Base-by-base conservation (phyloP, 2,888 invertebrate genomes). In the Lamproptera curius region DNA sequence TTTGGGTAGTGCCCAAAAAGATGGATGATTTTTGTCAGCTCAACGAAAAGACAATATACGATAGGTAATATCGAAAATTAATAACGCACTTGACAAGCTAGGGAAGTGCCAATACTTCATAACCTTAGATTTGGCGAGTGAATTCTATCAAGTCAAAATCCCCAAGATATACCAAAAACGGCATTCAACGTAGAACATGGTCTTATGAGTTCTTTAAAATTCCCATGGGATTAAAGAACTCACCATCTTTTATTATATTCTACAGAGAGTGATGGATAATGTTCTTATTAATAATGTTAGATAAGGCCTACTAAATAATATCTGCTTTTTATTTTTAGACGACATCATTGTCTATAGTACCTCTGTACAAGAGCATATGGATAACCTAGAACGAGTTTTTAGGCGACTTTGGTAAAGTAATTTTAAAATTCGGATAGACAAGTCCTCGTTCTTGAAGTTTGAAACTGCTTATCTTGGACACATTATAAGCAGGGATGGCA, bases 401-500 rank as follows among this genome's bases (percentile, higher is more conserved):
- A 23, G 5, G 8, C 4, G 23, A 23, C 23, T 23, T 23, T 6
- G 23, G 23, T 4, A 23, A 23, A 23, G 23, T 23, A 23, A 23
- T n/a, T n/a, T n/a, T n/a, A n/a, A n/a, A n/a, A n/a, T 8, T 28
- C 28, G n/a, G n/a, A 8, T 28, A n/a, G 9, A 28, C 9, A 28
- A 28, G 9, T 28, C 9, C 9, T 2, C 9, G 39, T 57, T 52
- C 28, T 45, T 55, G 62, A 42, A 41, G 39, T 16, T 34, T 15
- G 53, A 56, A 40, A 53, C 53, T 9, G 41, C 47, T 1, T 56
- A 52, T 15, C 36, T 56, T 34, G 62, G 67, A 0, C 63, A 64
- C 35, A 42, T 56, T 9, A 62, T 62, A 2, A 53, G 51, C 15
- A 50, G 36, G 13, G 57, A 63, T 1, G 62, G 63, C 3, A 41